A percentile compares a stretch with the other conserved stretches of the same genome.
These are phyloP conservation scores for Scaptomyza caliginosa DNA, from an alignment of 2,888 invertebrate species.

Conservation along the genomic window DNA sequence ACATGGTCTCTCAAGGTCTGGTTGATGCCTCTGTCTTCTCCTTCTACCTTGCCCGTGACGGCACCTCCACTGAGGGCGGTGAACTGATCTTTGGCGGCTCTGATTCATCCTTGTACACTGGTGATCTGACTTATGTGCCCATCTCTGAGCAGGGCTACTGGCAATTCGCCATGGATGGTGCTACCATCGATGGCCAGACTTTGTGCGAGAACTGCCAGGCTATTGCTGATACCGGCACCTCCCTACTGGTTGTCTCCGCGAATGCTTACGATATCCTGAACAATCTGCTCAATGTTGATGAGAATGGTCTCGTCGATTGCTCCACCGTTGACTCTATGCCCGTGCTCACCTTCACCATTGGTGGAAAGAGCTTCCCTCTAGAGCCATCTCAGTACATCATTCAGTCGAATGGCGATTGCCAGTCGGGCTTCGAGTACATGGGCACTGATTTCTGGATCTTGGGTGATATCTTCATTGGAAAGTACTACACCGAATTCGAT, in stretches of 20 bases:
- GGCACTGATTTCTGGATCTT: slow-evolving; percentile 95
- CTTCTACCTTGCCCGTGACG: slow-evolving; percentile 93
- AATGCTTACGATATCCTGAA: slow-evolving; percentile 39
- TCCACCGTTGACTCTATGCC: slow-evolving; percentile 90
- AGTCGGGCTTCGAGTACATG: slow-evolving; percentile 96
- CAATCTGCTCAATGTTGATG: slow-evolving; percentile 24
- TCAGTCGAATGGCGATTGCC: slow-evolving; percentile 88
- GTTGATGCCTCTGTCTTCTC: slow-evolving; percentile 91
- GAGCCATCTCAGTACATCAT: slow-evolving; percentile 91
- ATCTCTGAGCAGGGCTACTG: slow-evolving; percentile 95
- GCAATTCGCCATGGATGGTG: slow-evolving; percentile 95
- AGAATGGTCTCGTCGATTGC: slow-evolving; percentile 88
- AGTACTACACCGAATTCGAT: slow-evolving; percentile 97
- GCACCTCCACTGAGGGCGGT: slow-evolving; percentile 84
- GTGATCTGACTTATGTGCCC: slow-evolving; percentile 87
- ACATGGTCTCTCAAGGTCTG: slow-evolving; percentile 92
- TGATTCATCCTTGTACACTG: slow-evolving; percentile 93
- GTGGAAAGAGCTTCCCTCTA: slow-evolving; percentile 90
- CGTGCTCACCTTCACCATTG: slow-evolving; percentile 89
- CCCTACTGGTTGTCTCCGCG: slow-evolving; percentile 90
- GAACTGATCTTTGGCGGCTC: slow-evolving; percentile 96
- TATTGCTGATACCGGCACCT: slow-evolving; percentile 98
- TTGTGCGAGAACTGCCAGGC: slow-evolving; percentile 86
- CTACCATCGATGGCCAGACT: slow-evolving; percentile 84
- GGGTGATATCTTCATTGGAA: slow-evolving; percentile 97